Base-by-base conservation (phyloP, 2,113 vertebrate genomes). In the Microcebus ravelobensis region DNA sequence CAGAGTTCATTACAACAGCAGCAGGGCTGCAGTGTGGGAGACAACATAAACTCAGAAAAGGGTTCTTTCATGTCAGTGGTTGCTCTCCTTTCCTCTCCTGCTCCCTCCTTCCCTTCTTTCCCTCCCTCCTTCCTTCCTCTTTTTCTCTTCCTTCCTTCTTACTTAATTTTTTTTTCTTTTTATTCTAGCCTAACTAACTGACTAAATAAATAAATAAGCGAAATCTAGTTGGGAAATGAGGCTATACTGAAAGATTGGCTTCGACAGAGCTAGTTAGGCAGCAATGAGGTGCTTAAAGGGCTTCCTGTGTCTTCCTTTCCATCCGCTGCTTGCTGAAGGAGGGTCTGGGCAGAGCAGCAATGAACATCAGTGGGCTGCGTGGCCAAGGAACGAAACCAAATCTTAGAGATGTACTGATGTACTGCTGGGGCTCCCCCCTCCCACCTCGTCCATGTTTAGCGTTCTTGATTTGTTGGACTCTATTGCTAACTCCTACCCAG, bases 41-140 rank as follows among this genome's bases (percentile, higher is more conserved):
- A 36, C 27, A 63, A 11, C 1, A 15, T 57, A 23, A 15, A 23
- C 10, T 12, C 20, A 82, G 36, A 55, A 67, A 87, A 65, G 50
- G 0, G 6, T 42, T 67, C 17, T 74, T 31, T 91, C 3, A 10
- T 27, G 13, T 17, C 18, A 6, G 15, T 31, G 17, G 27, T 45
- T 67, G 25, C 3, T 0, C 13, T 27, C 61, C 6, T 6, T 3
- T 29, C 3, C 25, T 0, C 9, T 6, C 1, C 4, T 5, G 2
- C 6, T 0, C 7, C 11, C 8, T 31, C 7, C 36, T 27, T 8
- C 34, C 2, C 21, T 3, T 34, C 31, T 18, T 5, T 45, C 31
- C 13, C 8, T 20, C 29, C 17, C 17, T 42, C 9, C 23, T 27
- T 36, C 21, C 10, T 7, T 36, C 6, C 17, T 31, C 42, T 45